Base-by-base conservation (phyloP, 1,140 invertebrate genomes). In the Zaprionus tsacasi region DNA sequence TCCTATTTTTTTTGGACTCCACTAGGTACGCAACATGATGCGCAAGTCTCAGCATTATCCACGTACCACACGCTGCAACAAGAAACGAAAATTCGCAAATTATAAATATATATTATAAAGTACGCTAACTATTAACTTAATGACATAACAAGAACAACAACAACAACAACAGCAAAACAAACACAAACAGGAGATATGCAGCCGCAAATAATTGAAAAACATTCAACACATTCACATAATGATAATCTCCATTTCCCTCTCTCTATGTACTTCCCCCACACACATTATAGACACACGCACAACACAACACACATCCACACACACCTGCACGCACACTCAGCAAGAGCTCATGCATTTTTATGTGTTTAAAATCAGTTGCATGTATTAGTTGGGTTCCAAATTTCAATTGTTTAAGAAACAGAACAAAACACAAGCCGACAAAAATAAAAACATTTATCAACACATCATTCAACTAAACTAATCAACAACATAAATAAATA, bases 21-120 rank as follows among this genome's bases (percentile, higher is more conserved):
- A 55, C 11, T 6, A 92, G 91, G 74, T 92, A 92, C 75, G 91
- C 91, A 91, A 92, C 91, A 92, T 92, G 91, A 92, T 92, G 91
- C 82, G 88, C 81, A 87, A 74, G 65, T 74, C 75, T 43, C 45
- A 73, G 70, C 76, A 78, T 88, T 72, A 82, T 54, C 68, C 43
- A 87, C 67, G 82, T 82, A 91, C 79, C 81, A 82, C 81, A 82
- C 70, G 86, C 79, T 81, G 72, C 70, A 85, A 63, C 70, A 88
- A 82, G 67, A 81, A 79, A 83, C 70, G 75, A 81, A 82, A 83
- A 80, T 80, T 89, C 81, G 81, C 85, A 91, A 81, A 87, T 83
- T 91, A 91, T 91, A 91, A 88, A 91, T 83, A 83, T 81, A 88
- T 85, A 89, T 85, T 89, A 81, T 90, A 88, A 81, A 81, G 64